phyloP scores from a whole-genome alignment of 1,140 invertebrate genomes.

The Drosophila parvula region DNA sequence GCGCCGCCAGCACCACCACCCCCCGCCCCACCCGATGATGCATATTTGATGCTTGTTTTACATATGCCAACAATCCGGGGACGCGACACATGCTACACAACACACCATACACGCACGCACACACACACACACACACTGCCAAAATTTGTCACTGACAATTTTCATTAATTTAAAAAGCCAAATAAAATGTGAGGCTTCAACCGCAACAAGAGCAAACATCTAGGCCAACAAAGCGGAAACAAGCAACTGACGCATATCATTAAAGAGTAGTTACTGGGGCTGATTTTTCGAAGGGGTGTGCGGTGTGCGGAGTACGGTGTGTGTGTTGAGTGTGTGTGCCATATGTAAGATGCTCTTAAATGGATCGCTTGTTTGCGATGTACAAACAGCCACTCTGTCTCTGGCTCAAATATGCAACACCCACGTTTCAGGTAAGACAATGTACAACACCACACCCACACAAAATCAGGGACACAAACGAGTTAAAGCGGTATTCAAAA shows the following conservation, averaged over 20 bases:
- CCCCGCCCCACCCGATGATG: slow-evolving; percentile 50
- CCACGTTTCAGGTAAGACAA: slow-evolving; percentile 3
- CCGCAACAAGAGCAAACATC: slow-evolving; percentile 40
- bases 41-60: slow-evolving; percentile 79
- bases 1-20: slow-evolving; percentile 26
- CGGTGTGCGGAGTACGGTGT: not conserved
- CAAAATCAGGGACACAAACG: slow-evolving; percentile 13
- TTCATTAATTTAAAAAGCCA: slow-evolving; percentile 78
- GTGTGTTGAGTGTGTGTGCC: slow-evolving; percentile 6
- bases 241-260: slow-evolving; percentile 51
- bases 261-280: slow-evolving; percentile 45
- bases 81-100: slow-evolving; percentile 36
- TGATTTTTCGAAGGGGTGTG: not conserved
- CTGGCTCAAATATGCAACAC: not conserved
- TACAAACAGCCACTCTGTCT: slow-evolving; percentile 7
- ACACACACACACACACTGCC: slow-evolving; percentile 10
- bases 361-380: slow-evolving; percentile 49
- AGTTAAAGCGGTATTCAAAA: slow-evolving; percentile 4
- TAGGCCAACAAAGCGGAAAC: slow-evolving; percentile 42
- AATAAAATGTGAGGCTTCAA: slow-evolving; percentile 62
- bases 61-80: slow-evolving; percentile 62
- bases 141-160: slow-evolving; percentile 78
- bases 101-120: slow-evolving; percentile 5
- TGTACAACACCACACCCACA: not conserved
- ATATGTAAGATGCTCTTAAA: slow-evolving; percentile 43